Percentiles rank a stretch among this genome's conserved stretches.
Evolutionary conservation across 2,888 invertebrate species (phyloP).

Genomic region (Pimpla rufipes): DNA sequence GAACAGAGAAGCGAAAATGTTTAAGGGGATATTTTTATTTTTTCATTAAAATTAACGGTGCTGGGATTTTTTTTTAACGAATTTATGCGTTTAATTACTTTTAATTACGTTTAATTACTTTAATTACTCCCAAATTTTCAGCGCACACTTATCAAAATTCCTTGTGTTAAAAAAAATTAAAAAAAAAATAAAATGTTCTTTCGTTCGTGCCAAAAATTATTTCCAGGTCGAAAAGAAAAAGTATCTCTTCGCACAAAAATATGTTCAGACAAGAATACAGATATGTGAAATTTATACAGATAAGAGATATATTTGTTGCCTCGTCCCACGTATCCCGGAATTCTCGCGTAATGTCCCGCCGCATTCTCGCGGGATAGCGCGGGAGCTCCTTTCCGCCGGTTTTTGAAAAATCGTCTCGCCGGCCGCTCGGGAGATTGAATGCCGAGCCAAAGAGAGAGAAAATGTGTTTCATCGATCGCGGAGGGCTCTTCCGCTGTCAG

Average conservation of each 20-base stretch:
- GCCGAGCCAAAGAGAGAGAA: background rate
- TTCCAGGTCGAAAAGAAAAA: no score
- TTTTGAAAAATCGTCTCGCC: constrained; percentile 22
- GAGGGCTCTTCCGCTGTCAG: constrained; percentile 22
- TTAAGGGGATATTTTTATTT: no score
- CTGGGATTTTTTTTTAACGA: no score
- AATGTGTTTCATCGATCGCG: constrained; percentile 28
- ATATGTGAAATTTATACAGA: background rate
- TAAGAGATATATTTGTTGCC: background rate
- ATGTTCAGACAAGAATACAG: background rate
- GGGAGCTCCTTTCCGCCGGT: background rate
- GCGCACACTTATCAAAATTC: no score
- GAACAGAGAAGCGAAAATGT: constrained; percentile 37
- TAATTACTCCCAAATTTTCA: no score
- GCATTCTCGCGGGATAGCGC: background rate
- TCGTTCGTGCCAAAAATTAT: no score
- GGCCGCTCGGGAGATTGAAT: constrained; percentile 2
- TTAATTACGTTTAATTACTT: no score
- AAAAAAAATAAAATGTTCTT: no score
- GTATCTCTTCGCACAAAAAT: no score
- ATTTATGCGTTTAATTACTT: no score
- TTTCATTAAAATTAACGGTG: no score
- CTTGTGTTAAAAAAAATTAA: no score
- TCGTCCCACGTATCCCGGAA: background rate
- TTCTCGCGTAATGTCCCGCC: background rate